Percentiles rank a stretch among this genome's conserved stretches.
Evolutionary conservation across 2,797 vertebrate species (phyloP).

Genomic region (Xenopus petersii): DNA sequence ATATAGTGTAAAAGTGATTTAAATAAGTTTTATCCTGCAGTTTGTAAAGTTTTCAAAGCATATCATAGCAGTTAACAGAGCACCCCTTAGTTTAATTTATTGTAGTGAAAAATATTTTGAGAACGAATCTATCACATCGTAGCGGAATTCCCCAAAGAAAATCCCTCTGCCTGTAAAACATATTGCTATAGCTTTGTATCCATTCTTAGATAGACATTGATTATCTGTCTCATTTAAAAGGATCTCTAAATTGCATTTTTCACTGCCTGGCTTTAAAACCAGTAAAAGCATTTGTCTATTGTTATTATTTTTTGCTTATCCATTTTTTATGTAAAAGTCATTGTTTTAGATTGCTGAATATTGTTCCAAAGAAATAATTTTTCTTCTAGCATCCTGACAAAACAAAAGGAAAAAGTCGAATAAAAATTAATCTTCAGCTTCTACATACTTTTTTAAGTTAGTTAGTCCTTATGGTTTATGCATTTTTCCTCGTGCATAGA

Average conservation of each 20-base stretch:
- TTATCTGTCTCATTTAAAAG: slow-evolving; percentile 40
- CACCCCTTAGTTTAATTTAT: slow-evolving; percentile 25
- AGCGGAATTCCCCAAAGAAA: slow-evolving; percentile 32
- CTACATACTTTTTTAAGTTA: too few species aligned
- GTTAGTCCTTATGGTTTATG: too few species aligned
- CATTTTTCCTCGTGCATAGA: too few species aligned
- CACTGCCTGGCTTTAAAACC: slow-evolving; percentile 3
- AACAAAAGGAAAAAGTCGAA: too few species aligned
- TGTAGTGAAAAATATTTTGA: slow-evolving; percentile 8
- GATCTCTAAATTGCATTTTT: slow-evolving; percentile 33
- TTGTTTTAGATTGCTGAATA: too few species aligned
- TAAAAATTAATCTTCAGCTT: too few species aligned
- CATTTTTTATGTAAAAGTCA: too few species aligned
- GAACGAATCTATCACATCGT: slow-evolving; percentile 30
- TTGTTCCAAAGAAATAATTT: too few species aligned
- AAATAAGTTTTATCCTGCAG: neutral
- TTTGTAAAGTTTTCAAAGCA: neutral
- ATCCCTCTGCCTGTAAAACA: slow-evolving; percentile 29
- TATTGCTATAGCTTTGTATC: slow-evolving; percentile 10
- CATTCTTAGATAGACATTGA: slow-evolving; percentile 34
- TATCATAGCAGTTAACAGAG: neutral
- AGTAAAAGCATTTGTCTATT: neutral
- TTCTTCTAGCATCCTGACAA: too few species aligned
- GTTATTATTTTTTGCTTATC: too few species aligned
- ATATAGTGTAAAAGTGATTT: neutral